Evolutionary conservation across 1,140 invertebrate genomes (phyloP), one percentile per base, ranked within the genome.

Genomic region (Mercenaria mercenaria): DNA sequence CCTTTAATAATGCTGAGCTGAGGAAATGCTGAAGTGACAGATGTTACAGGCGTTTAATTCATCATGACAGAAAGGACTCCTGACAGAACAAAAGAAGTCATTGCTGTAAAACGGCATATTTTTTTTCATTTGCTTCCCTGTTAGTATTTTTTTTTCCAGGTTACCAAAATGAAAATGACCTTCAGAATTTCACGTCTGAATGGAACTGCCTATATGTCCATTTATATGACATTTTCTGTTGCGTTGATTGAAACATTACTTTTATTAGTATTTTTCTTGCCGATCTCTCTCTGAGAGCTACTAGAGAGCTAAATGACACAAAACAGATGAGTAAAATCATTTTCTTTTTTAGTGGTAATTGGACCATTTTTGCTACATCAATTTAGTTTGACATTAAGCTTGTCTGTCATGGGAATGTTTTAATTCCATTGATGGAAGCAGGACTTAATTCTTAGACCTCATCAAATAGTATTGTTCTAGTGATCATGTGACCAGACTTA

Each of bases 401-500:
- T 26, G 15, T 15, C 67, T 72, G 67, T 77, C 23, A 26, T 77
- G 18, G 29, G 74, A 77, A 18, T 50, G 74, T 59, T 52, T 79
- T 79, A 52, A 79, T 32, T 79, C 47, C 50, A 37, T 37, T 79
- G 76, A 79, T 79, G 43, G 32, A 50, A 18, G 47, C 50, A 59
- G 6, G 29, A 41, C 76, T 50, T 37, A 34, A 41, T 56, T 79
- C 76, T 3, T n/a, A 34, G 34, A 23, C 11, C 6, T 79, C 47
- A 79, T 79, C 50, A 79, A n/a, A 52, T 79, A n/a, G 26, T 56
- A 79, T 79, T 79, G 76, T 79, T 79, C 76, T 79, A 34, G 76
- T 4, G 76, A 79, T 79, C 47, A 79, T 52, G 47, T 59, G 76
- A 79, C 47, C 47, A 52, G 43, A 79, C 47, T 52, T 52, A 79